Evolutionary conservation across 2,888 invertebrate genomes (phyloP).

Genomic region (Oscheius sp.): DNA sequence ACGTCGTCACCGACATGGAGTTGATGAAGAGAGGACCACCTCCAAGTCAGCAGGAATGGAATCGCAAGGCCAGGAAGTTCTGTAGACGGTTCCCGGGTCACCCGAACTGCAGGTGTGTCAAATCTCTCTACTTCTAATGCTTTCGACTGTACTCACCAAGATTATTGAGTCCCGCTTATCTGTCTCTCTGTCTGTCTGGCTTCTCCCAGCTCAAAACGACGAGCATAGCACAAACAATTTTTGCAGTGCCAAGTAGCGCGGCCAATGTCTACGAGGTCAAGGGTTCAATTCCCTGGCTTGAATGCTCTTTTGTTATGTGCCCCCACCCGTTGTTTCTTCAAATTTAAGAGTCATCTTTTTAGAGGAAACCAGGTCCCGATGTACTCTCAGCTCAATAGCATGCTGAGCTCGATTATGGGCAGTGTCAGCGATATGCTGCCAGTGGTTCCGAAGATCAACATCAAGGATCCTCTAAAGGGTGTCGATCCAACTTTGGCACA

Average conservation of each 20-base stretch:
- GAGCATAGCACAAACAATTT: no score
- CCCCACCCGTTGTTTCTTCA: no score
- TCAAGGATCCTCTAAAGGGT: slow-evolving; percentile 49
- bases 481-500: slow-evolving; percentile 39
- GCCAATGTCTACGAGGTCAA: no score
- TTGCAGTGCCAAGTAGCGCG: no score
- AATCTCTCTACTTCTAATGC: not conserved
- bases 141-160: no score
- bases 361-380: slow-evolving; percentile 13
- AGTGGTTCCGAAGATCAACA: slow-evolving; percentile 49
- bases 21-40: slow-evolving; percentile 41
- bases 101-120: slow-evolving; percentile 50
- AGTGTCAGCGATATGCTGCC: slow-evolving; percentile 50
- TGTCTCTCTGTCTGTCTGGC: no score
- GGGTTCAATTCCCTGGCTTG: no score
- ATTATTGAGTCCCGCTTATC: no score
- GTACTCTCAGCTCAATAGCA: slow-evolving; percentile 46
- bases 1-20: slow-evolving; percentile 36
- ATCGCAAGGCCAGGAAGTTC: slow-evolving; percentile 47
- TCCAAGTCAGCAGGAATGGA: slow-evolving; percentile 46
- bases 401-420: slow-evolving; percentile 41
- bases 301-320: no score
- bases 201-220: no score
- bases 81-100: slow-evolving; percentile 54
- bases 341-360: not conserved